Conservation (phyloP, 2,797 vertebrate species). For the Argyrosomus regius region DNA sequence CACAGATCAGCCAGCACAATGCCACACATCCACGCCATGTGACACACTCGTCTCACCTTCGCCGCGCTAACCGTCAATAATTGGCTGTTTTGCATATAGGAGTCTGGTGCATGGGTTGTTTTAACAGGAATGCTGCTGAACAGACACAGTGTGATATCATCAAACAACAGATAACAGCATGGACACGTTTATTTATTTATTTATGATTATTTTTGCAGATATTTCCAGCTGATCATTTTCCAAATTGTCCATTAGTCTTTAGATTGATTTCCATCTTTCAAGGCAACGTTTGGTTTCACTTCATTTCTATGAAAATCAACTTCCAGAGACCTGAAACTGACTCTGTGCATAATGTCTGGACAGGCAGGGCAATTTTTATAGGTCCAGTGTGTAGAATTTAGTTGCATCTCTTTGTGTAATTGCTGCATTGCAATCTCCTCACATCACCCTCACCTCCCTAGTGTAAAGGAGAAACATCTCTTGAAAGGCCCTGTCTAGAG, state of each 20-base stretch:
- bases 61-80: constrained; percentile 25
- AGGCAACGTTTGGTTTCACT: background rate
- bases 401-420: no score
- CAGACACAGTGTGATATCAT: background rate
- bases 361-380: no score
- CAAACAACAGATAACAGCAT: background rate
- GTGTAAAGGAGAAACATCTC: no score
- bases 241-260: no score
- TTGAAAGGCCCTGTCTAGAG: no score
- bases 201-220: background rate
- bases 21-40: constrained; percentile 43
- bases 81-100: constrained; percentile 54
- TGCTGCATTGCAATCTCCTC: no score
- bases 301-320: background rate
- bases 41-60: constrained; percentile 46
- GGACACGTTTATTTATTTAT: background rate
- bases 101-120: constrained; percentile 5
- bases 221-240: background rate
- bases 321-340: background rate
- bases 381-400: no score
- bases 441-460: no score
- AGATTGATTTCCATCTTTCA: no score
- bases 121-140: constrained; percentile 2
- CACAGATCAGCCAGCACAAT: constrained; percentile 44
- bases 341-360: no score